A percentile compares a stretch with the other conserved stretches of the same genome.
Evolutionary conservation across 2,888 invertebrate species (phyloP).

Genomic region (Diogma glabrata): DNA sequence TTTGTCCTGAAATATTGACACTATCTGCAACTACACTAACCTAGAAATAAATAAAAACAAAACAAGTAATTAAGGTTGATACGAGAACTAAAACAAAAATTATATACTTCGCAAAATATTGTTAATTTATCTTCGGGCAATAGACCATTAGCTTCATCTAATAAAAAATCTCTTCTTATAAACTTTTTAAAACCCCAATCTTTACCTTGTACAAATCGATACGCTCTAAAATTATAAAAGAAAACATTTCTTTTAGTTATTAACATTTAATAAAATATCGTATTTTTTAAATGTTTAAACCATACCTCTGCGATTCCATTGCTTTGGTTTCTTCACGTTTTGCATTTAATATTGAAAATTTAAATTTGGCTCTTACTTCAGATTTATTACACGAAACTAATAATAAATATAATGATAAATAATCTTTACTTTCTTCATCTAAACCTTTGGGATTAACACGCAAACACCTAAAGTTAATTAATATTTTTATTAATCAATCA

Average conservation of each 20-base stretch:
- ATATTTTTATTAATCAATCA: neutral
- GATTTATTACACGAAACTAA: constrained; percentile 99
- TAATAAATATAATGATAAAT: constrained; percentile 94
- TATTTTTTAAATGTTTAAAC: constrained; percentile 1
- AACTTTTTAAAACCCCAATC: constrained; percentile 99
- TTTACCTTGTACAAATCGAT: constrained; percentile 99
- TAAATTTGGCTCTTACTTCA: constrained; percentile 99
- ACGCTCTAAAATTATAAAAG: constrained; percentile 51
- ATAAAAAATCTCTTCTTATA: constrained; percentile 93
- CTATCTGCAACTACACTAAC: constrained; percentile 95
- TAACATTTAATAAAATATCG: too few relatives aligned
- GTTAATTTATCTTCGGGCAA: constrained; percentile 98
- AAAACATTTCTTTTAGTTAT: constrained; percentile 1
- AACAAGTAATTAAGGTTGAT: constrained; percentile 11
- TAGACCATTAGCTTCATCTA: constrained; percentile 97
- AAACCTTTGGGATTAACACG: constrained; percentile 99
- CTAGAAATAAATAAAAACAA: constrained; percentile 5
- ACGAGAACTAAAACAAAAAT: too few relatives aligned
- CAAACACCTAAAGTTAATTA: constrained; percentile 66
- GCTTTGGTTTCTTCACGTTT: constrained; percentile 99
- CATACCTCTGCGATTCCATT: constrained; percentile 74
- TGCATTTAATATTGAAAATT: constrained; percentile 99
- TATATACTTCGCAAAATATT: constrained; percentile 85
- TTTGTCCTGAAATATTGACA: constrained; percentile 98
- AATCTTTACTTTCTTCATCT: constrained; percentile 99